A percentile compares a stretch with the other conserved stretches of the same genome.
Conservation (phyloP, 53 echinoderm and acorn worm genomes). For the Paracentrotus lividus region DNA sequence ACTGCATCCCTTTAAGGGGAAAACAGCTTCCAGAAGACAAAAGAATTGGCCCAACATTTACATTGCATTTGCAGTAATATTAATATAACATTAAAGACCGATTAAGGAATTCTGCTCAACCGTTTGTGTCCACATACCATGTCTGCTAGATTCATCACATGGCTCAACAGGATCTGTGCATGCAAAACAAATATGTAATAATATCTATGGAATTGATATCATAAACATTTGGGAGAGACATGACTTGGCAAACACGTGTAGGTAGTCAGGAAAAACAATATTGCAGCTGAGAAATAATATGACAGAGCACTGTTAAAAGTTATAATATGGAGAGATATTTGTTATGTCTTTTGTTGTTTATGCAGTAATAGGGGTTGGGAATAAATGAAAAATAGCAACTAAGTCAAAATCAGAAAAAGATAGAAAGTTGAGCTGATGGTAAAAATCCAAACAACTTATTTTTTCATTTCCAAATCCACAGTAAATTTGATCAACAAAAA, state of each 20-base stretch:
- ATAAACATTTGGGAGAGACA: not conserved
- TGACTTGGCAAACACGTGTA: not conserved
- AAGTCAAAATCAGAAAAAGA: no score
- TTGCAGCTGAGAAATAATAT: not conserved
- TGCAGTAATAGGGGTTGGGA: not conserved
- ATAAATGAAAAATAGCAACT: not conserved
- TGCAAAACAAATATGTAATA: not conserved
- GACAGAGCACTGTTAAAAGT: not conserved
- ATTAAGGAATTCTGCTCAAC: not conserved
- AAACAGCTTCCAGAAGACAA: no score
- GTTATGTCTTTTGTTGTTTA: not conserved
- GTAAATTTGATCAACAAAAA: not conserved
- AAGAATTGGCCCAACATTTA: no score
- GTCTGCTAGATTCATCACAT: not conserved
- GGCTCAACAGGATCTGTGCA: conserved; percentile 3
- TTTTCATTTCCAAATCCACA: not conserved
- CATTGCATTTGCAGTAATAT: no score
- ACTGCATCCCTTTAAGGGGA: no score
- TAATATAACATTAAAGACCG: not conserved
- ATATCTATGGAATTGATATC: not conserved
- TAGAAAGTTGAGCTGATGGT: not conserved
- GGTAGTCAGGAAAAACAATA: not conserved
- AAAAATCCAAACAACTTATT: not conserved
- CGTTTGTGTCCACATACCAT: not conserved
- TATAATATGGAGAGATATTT: not conserved